Evolutionary conservation across 1,140 invertebrate species (phyloP).

Genomic region (Drosophila kohkoa): DNA sequence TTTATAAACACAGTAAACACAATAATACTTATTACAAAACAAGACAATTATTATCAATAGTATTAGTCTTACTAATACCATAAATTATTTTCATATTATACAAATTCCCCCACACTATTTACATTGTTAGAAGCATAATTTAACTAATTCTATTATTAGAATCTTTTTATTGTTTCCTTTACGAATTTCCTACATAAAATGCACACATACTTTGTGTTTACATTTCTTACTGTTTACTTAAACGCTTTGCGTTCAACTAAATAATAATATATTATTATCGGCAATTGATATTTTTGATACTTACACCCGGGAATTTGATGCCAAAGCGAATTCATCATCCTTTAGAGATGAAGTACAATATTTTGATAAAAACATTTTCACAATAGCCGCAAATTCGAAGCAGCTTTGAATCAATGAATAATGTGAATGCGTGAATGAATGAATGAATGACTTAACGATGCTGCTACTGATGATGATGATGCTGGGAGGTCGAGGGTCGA

Average conservation of each 20-base stretch:
- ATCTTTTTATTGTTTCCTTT: not conserved
- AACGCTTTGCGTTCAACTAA: slow-evolving; percentile 13
- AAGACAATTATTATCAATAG: too few species aligned
- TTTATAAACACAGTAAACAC: too few species aligned
- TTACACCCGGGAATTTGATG: not conserved
- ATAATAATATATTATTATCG: slow-evolving; percentile 44
- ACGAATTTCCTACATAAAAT: not conserved
- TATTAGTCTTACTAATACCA: too few species aligned
- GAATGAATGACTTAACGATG: slow-evolving; percentile 76
- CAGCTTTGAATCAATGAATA: slow-evolving; percentile 37
- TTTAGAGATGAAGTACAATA: slow-evolving; percentile 15
- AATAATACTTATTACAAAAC: too few species aligned
- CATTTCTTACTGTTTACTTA: slow-evolving; percentile 10
- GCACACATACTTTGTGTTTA: not conserved
- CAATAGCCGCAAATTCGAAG: slow-evolving; percentile 30
- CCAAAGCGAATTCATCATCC: slow-evolving; percentile 17
- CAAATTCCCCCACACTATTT: too few species aligned
- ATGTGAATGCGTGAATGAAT: slow-evolving; percentile 50
- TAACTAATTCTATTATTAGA: too few species aligned
- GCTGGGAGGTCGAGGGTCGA: slow-evolving; percentile 28
- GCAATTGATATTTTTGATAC: slow-evolving; percentile 44
- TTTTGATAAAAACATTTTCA: slow-evolving; percentile 28
- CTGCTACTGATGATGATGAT: slow-evolving; percentile 22
- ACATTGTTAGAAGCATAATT: too few species aligned
- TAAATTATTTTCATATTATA: too few species aligned